A percentile compares a stretch with the other conserved stretches of the same genome.
Evolutionary conservation across 1,140 invertebrate species (phyloP).

Genomic region (Macrostomum lignano): DNA sequence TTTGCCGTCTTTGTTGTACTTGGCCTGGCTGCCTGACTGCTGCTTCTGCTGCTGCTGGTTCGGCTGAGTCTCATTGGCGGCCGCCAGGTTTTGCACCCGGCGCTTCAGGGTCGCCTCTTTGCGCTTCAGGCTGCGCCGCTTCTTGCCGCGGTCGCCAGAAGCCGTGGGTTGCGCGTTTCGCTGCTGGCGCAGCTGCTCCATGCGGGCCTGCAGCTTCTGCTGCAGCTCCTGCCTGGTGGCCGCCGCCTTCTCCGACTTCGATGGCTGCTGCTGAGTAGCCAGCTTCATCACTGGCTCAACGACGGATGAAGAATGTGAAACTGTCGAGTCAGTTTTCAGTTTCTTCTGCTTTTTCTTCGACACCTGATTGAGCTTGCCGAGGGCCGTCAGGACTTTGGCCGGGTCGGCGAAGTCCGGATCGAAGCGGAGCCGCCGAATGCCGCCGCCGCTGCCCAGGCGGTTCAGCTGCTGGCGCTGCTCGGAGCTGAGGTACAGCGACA

Average conservation of each 20-base stretch:
- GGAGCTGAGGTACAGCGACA: too few species aligned
- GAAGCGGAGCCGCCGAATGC: too few species aligned
- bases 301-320: neutral
- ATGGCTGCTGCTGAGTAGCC: neutral
- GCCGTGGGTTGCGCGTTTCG: neutral
- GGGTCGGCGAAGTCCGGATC: too few species aligned
- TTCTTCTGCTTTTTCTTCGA: slow-evolving; percentile 8
- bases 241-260: slow-evolving; percentile 1
- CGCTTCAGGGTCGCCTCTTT: slow-evolving; percentile 12
- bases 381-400: too few species aligned
- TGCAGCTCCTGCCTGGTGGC: slow-evolving; percentile 10
- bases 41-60: too few species aligned
- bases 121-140: slow-evolving; percentile 12
- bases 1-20: slow-evolving; percentile 46
- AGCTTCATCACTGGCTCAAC: neutral
- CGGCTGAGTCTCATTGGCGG: slow-evolving; percentile 37
- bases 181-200: slow-evolving; percentile 10
- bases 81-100: slow-evolving; percentile 9
- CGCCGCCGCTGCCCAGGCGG: too few species aligned
- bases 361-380: too few species aligned
- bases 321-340: slow-evolving; percentile 3
- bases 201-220: slow-evolving; percentile 11
- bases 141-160: slow-evolving; percentile 10
- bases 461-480: too few species aligned
- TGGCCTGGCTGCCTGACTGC: too few species aligned